Percentiles rank a stretch among this genome's conserved stretches.
phyloP scores from a whole-genome alignment of 2,888 invertebrate species.

The Psylliodes chrysocephalus region DNA sequence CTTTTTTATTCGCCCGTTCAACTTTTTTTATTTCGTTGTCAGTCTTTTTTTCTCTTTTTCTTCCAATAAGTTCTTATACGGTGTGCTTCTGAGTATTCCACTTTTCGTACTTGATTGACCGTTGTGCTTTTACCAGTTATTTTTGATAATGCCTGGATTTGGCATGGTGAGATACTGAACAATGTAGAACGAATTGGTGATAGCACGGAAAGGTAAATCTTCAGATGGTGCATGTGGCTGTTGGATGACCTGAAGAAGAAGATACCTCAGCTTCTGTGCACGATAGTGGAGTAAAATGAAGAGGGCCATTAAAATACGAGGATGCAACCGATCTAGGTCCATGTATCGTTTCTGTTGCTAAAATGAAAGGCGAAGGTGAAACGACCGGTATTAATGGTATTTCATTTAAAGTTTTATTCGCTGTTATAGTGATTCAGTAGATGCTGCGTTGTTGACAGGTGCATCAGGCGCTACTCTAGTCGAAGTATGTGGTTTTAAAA shows the following conservation, averaged over 20 bases:
- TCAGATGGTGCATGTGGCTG: not conserved
- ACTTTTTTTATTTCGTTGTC: slow-evolving; percentile 5
- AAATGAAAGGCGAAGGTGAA: too few relatives aligned
- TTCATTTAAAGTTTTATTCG: too few relatives aligned
- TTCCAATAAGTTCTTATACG: slow-evolving; percentile 4
- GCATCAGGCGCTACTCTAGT: too few relatives aligned
- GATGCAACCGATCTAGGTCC: too few relatives aligned
- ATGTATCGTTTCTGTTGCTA: too few relatives aligned
- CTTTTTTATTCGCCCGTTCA: not conserved
- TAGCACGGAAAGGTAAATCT: not conserved
- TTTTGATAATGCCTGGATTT: not conserved
- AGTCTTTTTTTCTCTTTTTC: slow-evolving; percentile 4
- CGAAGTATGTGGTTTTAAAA: too few relatives aligned
- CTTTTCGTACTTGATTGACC: not conserved
- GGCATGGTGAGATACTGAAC: not conserved
- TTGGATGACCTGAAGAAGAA: not conserved
- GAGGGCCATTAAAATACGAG: too few relatives aligned
- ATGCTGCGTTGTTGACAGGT: too few relatives aligned
- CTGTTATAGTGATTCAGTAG: not conserved
- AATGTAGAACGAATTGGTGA: not conserved
- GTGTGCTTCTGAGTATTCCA: slow-evolving; percentile 8
- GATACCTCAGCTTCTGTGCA: not conserved
- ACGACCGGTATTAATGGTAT: not conserved
- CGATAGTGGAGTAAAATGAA: not conserved
- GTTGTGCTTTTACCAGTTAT: not conserved